A percentile compares a stretch with the other conserved stretches of the same genome.
phyloP scores from a whole-genome alignment of 2,797 vertebrate genomes.

The Salarias fasciatus region DNA sequence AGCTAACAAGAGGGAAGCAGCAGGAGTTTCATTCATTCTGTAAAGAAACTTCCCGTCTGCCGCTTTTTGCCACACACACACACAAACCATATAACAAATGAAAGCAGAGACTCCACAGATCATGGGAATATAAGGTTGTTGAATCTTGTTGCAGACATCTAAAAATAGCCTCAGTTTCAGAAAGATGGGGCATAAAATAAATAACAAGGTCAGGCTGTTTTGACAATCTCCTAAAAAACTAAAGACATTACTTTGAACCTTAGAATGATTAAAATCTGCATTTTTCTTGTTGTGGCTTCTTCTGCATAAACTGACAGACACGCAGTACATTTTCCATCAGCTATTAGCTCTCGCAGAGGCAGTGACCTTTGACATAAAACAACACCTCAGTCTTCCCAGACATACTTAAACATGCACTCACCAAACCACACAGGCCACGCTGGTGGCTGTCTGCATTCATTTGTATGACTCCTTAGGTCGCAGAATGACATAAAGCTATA shows the following conservation, averaged over 20 bases:
- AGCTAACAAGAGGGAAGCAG: conserved; percentile 18
- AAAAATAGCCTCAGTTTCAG: too few species aligned
- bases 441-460: conserved; percentile 51
- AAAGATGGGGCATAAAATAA: too few species aligned
- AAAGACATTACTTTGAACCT: too few species aligned
- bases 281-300: neutral
- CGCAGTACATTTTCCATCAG: conserved; percentile 9
- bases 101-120: too few species aligned
- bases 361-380: conserved; percentile 63
- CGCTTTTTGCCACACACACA: too few species aligned
- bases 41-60: neutral
- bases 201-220: too few species aligned
- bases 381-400: conserved; percentile 53
- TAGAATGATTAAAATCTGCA: too few species aligned
- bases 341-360: conserved; percentile 8
- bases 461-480: conserved; percentile 25
- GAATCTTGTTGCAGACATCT: too few species aligned
- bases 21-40: conserved; percentile 2
- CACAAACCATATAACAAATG: too few species aligned
- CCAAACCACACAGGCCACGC: conserved; percentile 50
- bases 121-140: too few species aligned
- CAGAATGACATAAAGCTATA: conserved; percentile 59
- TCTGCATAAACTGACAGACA: conserved; percentile 5
- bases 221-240: too few species aligned
- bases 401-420: conserved; percentile 52